phyloP scores from a whole-genome alignment of 2,113 vertebrate species.

The Nycticorax nycticorax region DNA sequence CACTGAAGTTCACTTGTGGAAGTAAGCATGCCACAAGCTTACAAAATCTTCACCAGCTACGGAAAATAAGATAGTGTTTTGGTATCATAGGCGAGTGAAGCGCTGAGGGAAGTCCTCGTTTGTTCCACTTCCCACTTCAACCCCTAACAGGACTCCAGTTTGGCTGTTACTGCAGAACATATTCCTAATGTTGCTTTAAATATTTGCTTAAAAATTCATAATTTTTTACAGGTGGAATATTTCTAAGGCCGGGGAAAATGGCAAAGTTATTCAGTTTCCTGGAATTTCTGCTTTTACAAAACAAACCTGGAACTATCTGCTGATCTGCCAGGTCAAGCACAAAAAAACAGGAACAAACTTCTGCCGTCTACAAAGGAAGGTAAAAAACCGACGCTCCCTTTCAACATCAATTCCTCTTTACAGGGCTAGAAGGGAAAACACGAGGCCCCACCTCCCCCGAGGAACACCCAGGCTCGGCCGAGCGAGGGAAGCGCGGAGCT shows the following conservation, averaged over 20 bases:
- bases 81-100: neutral
- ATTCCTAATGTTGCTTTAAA: neutral
- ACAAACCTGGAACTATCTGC: neutral
- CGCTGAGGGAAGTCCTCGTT: fast-evolving
- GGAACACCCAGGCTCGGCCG: fast-evolving
- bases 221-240: neutral
- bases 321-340: neutral
- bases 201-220: neutral
- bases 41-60: neutral
- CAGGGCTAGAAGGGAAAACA: neutral
- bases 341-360: neutral
- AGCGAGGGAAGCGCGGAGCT: neutral
- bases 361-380: neutral
- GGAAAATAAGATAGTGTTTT: neutral
- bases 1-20: neutral
- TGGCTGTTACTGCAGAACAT: neutral
- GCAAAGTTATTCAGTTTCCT: neutral
- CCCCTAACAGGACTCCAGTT: neutral
- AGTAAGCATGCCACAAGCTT: neutral
- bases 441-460: neutral
- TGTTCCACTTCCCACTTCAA: neutral
- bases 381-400: neutral
- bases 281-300: neutral
- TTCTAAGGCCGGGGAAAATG: neutral
- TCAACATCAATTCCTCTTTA: neutral